phyloP scores from a whole-genome alignment of 1,140 invertebrate species.

The Drosophila teissieri region DNA sequence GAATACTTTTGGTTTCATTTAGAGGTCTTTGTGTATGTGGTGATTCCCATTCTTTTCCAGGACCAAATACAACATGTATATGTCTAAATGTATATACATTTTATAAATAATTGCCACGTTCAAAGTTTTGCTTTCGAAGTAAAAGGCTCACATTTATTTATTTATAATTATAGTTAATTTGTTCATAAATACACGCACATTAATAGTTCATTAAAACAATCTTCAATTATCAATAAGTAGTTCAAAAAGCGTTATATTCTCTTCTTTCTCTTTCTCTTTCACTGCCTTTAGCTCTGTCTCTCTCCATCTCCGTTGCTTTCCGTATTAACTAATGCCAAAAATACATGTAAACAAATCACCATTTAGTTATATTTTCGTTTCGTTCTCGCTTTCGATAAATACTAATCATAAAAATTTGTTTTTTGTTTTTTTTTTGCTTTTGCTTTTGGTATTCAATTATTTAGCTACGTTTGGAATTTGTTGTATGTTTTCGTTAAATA shows the following conservation, averaged over 20 bases:
- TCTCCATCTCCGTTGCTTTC: constrained; percentile 13
- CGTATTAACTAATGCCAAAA: constrained; percentile 48
- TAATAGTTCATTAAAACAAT: constrained; percentile 76
- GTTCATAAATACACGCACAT: constrained; percentile 77
- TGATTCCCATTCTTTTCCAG: background rate
- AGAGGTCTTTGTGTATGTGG: background rate
- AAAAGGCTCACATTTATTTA: constrained; percentile 79
- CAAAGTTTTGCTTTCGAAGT: constrained; percentile 62
- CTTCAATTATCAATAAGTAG: constrained; percentile 61
- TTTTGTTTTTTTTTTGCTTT: constrained; percentile 1
- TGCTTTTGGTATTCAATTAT: constrained; percentile 18
- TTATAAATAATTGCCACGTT: background rate
- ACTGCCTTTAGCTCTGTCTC: constrained; percentile 17
- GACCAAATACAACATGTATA: too few species aligned
- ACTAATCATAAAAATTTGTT: constrained; percentile 36
- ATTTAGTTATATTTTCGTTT: constrained; percentile 37
- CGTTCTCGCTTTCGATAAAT: constrained; percentile 25
- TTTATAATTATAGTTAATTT: constrained; percentile 72
- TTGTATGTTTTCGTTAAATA: constrained; percentile 15
- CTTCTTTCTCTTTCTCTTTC: constrained; percentile 11
- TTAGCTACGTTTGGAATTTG: constrained; percentile 45
- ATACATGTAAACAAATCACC: constrained; percentile 70
- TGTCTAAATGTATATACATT: background rate
- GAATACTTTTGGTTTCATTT: constrained; percentile 5
- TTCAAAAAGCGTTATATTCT: constrained; percentile 66